A percentile compares a stretch with the other conserved stretches of the same genome.
phyloP scores from a whole-genome alignment of 2,797 vertebrate genomes.

The Margarornis squamiger region DNA sequence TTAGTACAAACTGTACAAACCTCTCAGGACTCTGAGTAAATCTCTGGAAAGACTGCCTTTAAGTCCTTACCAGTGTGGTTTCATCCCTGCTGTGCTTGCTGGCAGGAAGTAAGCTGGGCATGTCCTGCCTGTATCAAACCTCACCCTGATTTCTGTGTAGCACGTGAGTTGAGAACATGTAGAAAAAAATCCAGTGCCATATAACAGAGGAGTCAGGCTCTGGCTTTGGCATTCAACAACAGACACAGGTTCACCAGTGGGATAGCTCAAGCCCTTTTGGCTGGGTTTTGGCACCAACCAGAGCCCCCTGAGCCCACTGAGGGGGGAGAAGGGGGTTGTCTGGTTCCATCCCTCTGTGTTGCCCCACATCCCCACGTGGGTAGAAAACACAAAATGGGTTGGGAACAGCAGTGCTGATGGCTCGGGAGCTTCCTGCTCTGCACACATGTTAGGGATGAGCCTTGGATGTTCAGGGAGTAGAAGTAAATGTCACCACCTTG shows the following conservation, averaged over 20 bases:
- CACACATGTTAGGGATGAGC: not conserved
- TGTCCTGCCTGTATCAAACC: not conserved
- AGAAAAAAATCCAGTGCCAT: not conserved
- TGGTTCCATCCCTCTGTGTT: not conserved
- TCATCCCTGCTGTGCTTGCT: not conserved
- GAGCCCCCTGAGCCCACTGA: fast-evolving
- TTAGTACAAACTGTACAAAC: not conserved
- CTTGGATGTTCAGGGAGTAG: not conserved
- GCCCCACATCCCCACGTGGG: not conserved
- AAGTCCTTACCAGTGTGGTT: not conserved
- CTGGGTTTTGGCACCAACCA: not conserved
- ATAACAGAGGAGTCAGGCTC: not conserved
- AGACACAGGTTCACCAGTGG: not conserved
- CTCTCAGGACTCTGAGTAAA: not conserved
- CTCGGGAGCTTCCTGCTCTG: not conserved
- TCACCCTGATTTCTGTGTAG: not conserved
- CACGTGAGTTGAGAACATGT: not conserved
- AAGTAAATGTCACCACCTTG: not conserved
- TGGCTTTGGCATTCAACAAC: not conserved
- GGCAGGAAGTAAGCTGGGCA: not conserved
- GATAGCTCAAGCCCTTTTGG: not conserved
- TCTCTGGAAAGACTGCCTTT: not conserved
- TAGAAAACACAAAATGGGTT: not conserved
- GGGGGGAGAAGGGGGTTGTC: not conserved
- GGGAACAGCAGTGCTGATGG: not conserved